Evolutionary conservation across 2,113 vertebrate species (phyloP).

Genomic region (Callospermophilus lateralis): DNA sequence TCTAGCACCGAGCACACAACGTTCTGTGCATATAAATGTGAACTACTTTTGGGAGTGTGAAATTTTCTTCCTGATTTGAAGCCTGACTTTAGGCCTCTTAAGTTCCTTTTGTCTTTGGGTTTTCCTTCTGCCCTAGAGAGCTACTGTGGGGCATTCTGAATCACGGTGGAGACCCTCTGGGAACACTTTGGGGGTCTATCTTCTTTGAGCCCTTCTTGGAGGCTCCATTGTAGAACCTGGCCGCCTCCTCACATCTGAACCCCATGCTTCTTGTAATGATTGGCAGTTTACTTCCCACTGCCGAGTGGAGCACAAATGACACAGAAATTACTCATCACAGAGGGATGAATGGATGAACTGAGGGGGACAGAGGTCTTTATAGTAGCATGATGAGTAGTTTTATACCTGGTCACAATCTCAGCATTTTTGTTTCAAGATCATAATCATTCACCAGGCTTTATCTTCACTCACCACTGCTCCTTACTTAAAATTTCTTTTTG

Average conservation of each 20-base stretch:
- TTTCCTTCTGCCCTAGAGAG: neutral
- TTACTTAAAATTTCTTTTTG: constrained; percentile 61
- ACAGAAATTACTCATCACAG: neutral
- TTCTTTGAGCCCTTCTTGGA: neutral
- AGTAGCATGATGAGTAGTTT: neutral
- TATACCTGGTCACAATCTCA: neutral
- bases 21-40: constrained; percentile 42
- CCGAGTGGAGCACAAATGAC: neutral
- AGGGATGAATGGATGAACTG: neutral
- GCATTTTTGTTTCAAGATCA: neutral
- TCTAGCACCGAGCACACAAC: neutral
- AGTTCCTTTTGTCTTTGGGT: neutral
- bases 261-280: neutral
- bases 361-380: neutral
- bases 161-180: neutral
- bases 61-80: constrained; percentile 49
- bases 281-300: neutral
- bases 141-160: neutral
- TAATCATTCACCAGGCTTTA: neutral
- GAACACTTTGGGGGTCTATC: neutral
- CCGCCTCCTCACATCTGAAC: neutral
- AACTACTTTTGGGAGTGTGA: constrained; percentile 57
- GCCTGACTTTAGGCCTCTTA: neutral
- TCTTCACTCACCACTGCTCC: neutral
- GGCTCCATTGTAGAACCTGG: neutral